phyloP scores from a whole-genome alignment of 2,888 invertebrate species.

The Melanotus villosus region DNA sequence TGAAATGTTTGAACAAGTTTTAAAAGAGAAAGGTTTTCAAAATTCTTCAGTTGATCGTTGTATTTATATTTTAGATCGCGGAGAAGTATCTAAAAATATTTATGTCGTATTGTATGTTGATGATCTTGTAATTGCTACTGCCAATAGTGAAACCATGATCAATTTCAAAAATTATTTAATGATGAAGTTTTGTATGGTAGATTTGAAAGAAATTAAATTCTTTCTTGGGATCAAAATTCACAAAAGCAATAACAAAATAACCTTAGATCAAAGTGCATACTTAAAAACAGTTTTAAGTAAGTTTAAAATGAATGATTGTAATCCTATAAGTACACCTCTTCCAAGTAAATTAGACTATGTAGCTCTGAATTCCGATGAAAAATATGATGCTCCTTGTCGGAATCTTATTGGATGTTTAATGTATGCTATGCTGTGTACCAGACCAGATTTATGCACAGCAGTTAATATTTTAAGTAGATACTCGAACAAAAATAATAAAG shows the following conservation, averaged over 20 bases:
- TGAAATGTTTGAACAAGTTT: conserved; percentile 28
- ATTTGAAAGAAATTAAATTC: conserved; percentile 49
- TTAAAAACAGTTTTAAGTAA: conserved; percentile 49
- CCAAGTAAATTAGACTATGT: conserved; percentile 4
- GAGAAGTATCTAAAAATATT: conserved; percentile 40
- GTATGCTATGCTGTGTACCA: conserved; percentile 18
- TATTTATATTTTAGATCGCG: conserved; percentile 44
- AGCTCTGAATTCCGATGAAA: not conserved
- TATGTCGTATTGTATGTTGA: conserved; percentile 51
- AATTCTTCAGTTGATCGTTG: conserved; percentile 36
- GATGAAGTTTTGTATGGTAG: conserved; percentile 49
- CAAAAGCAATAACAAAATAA: conserved; percentile 36
- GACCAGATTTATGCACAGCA: conserved; percentile 3
- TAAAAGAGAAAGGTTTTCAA: conserved; percentile 37
- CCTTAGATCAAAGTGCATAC: conserved; percentile 44
- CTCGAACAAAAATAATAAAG: conserved; percentile 24
- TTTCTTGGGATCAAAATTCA: conserved; percentile 50
- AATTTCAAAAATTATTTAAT: conserved; percentile 51
- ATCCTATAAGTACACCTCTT: conserved; percentile 14
- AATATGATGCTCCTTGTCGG: conserved; percentile 30
- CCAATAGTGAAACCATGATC: conserved; percentile 30
- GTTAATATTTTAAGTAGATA: conserved; percentile 9
- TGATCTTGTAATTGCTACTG: conserved; percentile 42
- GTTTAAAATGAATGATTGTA: conserved; percentile 51
- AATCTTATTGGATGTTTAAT: conserved; percentile 18